phyloP scores from a whole-genome alignment of 2,797 vertebrate species.

The Lagocephalus sceleratus region DNA sequence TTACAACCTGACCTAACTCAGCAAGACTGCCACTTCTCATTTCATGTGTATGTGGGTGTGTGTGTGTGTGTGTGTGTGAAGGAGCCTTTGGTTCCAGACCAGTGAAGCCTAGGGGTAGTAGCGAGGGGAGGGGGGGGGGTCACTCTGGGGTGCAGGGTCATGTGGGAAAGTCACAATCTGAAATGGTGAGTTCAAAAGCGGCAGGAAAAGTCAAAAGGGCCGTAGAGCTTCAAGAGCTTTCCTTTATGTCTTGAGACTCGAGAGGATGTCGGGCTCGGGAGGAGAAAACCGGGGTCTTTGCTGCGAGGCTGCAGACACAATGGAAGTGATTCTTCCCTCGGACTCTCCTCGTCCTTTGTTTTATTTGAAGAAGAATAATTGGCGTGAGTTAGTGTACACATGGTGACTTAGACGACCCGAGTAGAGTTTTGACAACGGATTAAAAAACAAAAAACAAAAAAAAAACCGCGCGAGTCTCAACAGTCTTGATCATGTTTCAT shows the following conservation, averaged over 20 bases:
- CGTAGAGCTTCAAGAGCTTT: slow-evolving; percentile 55
- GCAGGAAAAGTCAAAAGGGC: slow-evolving; percentile 68
- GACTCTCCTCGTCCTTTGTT: no score
- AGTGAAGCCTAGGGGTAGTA: slow-evolving; percentile 48
- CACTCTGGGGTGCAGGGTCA: slow-evolving; percentile 62
- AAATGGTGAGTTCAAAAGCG: slow-evolving; percentile 72
- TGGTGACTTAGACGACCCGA: no score
- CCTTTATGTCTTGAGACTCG: slow-evolving; percentile 54
- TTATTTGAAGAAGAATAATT: no score
- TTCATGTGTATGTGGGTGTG: slow-evolving; percentile 53
- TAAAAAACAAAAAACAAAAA: no score
- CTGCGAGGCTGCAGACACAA: slow-evolving; percentile 22
- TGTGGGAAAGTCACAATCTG: slow-evolving; percentile 71
- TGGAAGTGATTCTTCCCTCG: neutral
- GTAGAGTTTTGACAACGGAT: no score
- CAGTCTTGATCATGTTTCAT: slow-evolving; percentile 11
- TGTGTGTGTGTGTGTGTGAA: slow-evolving; percentile 49
- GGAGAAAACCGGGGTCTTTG: slow-evolving; percentile 5
- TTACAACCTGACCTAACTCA: slow-evolving; percentile 75
- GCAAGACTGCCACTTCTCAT: slow-evolving; percentile 78
- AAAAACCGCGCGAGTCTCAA: no score
- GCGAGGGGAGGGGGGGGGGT: slow-evolving; percentile 16
- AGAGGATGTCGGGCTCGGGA: slow-evolving; percentile 41
- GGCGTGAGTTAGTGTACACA: no score
- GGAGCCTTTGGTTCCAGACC: slow-evolving; percentile 58